Evolutionary conservation across 2,797 vertebrate species (phyloP), one percentile per base, ranked within the genome.

Genomic region (Danionella dracula): DNA sequence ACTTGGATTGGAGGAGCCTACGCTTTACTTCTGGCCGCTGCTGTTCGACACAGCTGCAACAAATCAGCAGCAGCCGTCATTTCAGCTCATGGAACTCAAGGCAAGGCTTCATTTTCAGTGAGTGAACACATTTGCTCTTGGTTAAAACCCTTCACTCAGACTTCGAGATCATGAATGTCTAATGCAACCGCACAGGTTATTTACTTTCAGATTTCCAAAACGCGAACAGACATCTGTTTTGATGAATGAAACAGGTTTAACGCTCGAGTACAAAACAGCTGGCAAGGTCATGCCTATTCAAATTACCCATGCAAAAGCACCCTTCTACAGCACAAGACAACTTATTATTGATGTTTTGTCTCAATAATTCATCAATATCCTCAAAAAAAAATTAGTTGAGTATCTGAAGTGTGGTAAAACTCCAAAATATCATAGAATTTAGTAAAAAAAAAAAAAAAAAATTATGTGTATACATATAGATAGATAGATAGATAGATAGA

Each of bases 11-110:
- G 41, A 77, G 32, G 6, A 6, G 50, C 68, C 45, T 41, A 48
- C 65, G 60, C 29, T 9, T 29, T 48, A 32, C 48, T 27, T 27
- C 54, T 38, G 56, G 73, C 58, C 69, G 48, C 48, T 19, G 13
- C 54, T 17, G 17, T 45, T 63, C 54, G 12, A 59, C 63, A 58
- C 80, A 78, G 78, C 78, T 81, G 73, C 20, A 78, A 75, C 60
- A 42, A 51, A 79, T 78, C 72, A 57, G 4, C 37, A 42, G 54
- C 45, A 70, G n/a, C n/a, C n/a, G 75, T 73, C 71, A 41, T 65
- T 63, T 46, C 13, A 27, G 64, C 63, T 53, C 42, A 73, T 59
- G 57, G 51, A 55, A 68, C 49, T 68, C 59, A 53, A 34, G 49
- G 34, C 59, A 53, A 34, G 49, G 34, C 66, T 55, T 71, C 54